Conservation (phyloP, 2,797 vertebrate species). For the Okamejei kenojei region DNA sequence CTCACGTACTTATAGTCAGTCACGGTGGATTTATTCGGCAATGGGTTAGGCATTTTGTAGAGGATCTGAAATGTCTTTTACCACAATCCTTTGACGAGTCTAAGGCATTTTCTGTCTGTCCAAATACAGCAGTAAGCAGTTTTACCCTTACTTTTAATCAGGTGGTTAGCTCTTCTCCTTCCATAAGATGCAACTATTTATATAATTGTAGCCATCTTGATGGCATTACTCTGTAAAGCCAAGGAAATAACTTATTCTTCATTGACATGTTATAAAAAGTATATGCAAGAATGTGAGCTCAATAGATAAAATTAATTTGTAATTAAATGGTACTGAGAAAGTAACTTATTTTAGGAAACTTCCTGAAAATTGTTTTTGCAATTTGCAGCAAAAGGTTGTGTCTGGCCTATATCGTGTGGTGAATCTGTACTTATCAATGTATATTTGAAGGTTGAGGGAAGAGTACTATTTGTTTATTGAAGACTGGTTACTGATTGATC, state of each 20-base stretch:
- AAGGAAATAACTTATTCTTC: not conserved
- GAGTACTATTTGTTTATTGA: not conserved
- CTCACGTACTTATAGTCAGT: constrained; percentile 76
- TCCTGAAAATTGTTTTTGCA: not conserved
- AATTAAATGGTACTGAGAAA: not conserved
- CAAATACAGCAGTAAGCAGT: constrained; percentile 83
- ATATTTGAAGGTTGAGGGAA: not conserved
- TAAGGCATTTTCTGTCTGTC: constrained; percentile 71
- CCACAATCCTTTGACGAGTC: constrained; percentile 63
- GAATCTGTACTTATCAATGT: not conserved
- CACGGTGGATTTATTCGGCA: constrained; percentile 85
- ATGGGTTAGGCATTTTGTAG: constrained; percentile 72
- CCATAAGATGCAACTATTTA: constrained; percentile 72
- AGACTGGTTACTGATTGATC: not conserved
- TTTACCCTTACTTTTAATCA: constrained; percentile 67
- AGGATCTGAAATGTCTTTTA: constrained; percentile 67
- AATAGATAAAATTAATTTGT: not conserved
- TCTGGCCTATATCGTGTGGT: not conserved
- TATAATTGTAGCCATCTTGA: constrained; percentile 77
- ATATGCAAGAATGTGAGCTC: not conserved
- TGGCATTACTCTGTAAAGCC: constrained; percentile 42
- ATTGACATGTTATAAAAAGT: not conserved
- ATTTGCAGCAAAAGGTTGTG: not conserved
- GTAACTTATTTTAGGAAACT: not conserved
- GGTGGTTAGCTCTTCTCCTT: constrained; percentile 47